Evolutionary conservation across 2,888 invertebrate species (phyloP), one percentile per base, ranked within the genome.

Genomic region (Agrochola lychnidis): DNA sequence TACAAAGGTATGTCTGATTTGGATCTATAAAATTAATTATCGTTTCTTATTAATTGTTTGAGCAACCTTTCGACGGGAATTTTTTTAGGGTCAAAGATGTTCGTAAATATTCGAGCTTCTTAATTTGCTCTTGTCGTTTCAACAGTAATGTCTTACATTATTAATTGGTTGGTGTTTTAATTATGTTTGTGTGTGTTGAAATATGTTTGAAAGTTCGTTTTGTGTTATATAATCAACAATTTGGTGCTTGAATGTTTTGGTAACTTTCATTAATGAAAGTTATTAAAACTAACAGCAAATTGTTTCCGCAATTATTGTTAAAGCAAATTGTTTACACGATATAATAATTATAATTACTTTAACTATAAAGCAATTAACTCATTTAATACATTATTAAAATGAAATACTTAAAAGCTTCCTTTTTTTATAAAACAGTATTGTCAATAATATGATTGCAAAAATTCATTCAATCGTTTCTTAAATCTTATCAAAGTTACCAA

Each of bases 21-120:
- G 82, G 83, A 88, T 88, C 89, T 87, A 87, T 89, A 88, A 86
- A 89, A 94, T 94, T 93, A 94, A 94, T 94, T 93, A 94, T 91
- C 79, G 76, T 82, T 78, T 79, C 91, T 91, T 90, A 93, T 93
- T 92, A 93, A 90, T 89, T 91, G 90, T 92, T 93, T 91, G 87
- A 88, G 92, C 88, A 91, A 91, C 88, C 89, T 89, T 88, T 79
- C 85, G 76, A 79, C 78, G 68, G 42, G 66, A 76, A 79, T 76
- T 73, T 67, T 91, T 93, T 94, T 90, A 92, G 78, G 95, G 94
- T 95, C 94, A 94, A 93, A 91, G 93, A 93, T 93, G 93, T 92
- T 93, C 91, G 89, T 91, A 89, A 90, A 90, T 57, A 70, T 90
- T 91, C 72, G 78, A 75, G 88, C 90, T 91, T 89, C 91, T 91